Evolutionary conservation across 2,888 invertebrate species (phyloP).

Genomic region (Agriopis marginaria): DNA sequence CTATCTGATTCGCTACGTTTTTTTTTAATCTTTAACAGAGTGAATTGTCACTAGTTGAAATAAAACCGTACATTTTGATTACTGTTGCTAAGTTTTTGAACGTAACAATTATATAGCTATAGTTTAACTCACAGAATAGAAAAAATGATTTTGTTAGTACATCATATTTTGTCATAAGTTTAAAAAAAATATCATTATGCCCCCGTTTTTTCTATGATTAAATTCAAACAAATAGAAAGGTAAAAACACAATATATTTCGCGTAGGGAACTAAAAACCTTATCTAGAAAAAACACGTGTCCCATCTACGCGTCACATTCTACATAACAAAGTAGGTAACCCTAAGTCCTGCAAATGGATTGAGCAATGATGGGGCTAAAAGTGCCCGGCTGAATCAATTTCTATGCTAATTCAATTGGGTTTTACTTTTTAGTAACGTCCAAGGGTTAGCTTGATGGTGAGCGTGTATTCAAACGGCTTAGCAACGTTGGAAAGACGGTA

Average conservation of each 20-base stretch:
- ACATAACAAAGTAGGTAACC: conserved; percentile 41
- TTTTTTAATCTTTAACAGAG: no score
- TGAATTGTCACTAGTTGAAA: no score
- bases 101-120: no score
- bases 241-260: not conserved
- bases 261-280: not conserved
- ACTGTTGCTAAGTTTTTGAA: no score
- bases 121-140: no score
- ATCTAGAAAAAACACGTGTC: not conserved
- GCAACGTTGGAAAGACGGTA: not conserved
- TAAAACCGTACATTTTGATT: no score
- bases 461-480: conserved; percentile 20
- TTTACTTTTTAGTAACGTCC: conserved; percentile 61
- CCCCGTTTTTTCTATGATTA: no score
- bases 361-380: conserved; percentile 68
- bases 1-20: no score
- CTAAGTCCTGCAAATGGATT: conserved; percentile 71
- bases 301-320: conserved; percentile 29
- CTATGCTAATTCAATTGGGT: conserved; percentile 75
- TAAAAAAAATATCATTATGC: no score
- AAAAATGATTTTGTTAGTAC: no score
- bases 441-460: conserved; percentile 38
- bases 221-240: not conserved
- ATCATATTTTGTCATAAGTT: no score
- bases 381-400: conserved; percentile 68